Base-by-base conservation (phyloP, 2,113 vertebrate genomes). In the Pseudois nayaur region DNA sequence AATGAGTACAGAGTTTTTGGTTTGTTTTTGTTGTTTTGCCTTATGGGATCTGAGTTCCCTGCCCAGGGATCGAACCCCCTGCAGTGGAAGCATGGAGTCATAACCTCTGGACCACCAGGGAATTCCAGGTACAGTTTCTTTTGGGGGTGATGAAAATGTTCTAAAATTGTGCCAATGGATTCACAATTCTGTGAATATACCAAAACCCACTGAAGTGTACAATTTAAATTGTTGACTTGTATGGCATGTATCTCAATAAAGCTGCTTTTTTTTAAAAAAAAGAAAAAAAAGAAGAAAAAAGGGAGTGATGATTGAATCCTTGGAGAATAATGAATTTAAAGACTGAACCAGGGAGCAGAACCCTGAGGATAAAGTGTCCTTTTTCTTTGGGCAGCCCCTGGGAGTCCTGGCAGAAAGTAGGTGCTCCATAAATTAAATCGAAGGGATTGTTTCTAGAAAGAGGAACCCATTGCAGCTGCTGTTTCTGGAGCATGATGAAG, bases 301-400 rank as follows among this genome's bases (percentile, higher is more conserved):
- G 0, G 21, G 57, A 11, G 36, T 54, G 48, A 21, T 4, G 13
- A 76, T 62, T 60, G 48, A 64, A 9, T 27, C 55, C n/a, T 91
- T 76, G 45, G 64, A 64, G 29, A 95, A 86, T 33, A 86, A 78
- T 86, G 23, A 83, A 83, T 93, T 93, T 59, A 71, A 86, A 82
- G 40, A 64, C 9, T 50, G 57, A 78, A 59, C 25, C 40, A 43
- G 33, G 64, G 79, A 36, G 50, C 33, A 50, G 76, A 78, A 43
- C 16, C 64, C 29, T 2, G 8, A 78, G 40, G 5, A 29, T 2
- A 3, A 59, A n/a, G n/a, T 2, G 1, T 55, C 13, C 15, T 50
- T 16, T 60, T 89, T 14, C 50, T 43, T 59, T 2, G 1, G 60
- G 48, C 52, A 87, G 43, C 74, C 7, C 52, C 60, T 81, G 74